Base-by-base conservation (phyloP, 2,797 vertebrate genomes). In the Tokudaia tokunoshimensis region DNA sequence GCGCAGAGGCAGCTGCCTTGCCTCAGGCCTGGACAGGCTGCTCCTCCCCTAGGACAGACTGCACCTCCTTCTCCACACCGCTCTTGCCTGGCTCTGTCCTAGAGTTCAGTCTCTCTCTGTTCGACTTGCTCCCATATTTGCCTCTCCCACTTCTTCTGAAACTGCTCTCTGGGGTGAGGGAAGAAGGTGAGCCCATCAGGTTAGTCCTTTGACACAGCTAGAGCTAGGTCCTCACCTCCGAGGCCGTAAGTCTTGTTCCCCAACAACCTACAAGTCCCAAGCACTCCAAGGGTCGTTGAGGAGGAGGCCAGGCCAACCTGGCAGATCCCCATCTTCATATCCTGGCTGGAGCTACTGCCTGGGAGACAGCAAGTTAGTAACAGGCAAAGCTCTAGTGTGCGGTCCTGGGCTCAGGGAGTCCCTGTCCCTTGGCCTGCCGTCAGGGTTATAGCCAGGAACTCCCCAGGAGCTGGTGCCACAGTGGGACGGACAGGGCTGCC, bases 1-100 rank as follows among this genome's bases (percentile, higher is more conserved):
- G 98, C 95, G 37, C 0, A 0, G 3, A 93, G 95, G 97, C 98
- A 97, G 98, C 96, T 97, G 97, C 95, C 80, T 96, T 92, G 94
- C 96, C 91, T 34, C 34, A 83, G 96, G 96, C 91, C 94, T 78
- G 31, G 65, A n/a, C 79, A 65, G 80, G 75, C 65, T 65, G 78
- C 85, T 59, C 70, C 81, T 86, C 92, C 86, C 74, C 1, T 4
- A 22, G 26, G 63, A 37, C 86, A 29, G 2, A 20, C 65, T 37
- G 50, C 89, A 4, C 63, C 86, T 83, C 55, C 70, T 94, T 92
- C 44, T 94, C 93, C 95, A 92, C 14, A 6, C 29, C 1, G 67
- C 61, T 22, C 3, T 11, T 50, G 70, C 44, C 86, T 0, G 55
- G 31, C 72, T 63, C 57, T 74, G 4, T 19, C 9, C 44, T 34